These are phyloP conservation scores for Chelidonichthys spinosus DNA, from an alignment of 2,797 vertebrate genomes.

Conservation along the genomic window DNA sequence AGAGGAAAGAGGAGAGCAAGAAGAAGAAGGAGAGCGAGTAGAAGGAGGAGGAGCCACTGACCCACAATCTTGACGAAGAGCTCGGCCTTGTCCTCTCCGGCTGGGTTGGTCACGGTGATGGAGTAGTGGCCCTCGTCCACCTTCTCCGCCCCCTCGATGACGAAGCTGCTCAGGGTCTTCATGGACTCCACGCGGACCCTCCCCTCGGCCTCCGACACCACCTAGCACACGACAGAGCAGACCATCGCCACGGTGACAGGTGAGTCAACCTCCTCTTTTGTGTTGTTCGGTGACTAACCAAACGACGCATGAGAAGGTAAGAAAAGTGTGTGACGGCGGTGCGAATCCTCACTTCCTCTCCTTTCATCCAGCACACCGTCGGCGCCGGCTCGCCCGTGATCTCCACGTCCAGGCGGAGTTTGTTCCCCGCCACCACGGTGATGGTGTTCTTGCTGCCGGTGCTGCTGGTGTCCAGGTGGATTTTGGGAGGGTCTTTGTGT, in stretches of 20 bases:
- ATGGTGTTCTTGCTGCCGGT: conserved; percentile 84
- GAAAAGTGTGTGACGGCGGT: conserved; percentile 25
- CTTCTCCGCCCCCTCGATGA: conserved; percentile 90
- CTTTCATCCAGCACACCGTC: conserved; percentile 87
- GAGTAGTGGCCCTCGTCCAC: conserved; percentile 86
- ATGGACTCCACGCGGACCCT: conserved; percentile 84
- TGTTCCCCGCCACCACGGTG: conserved; percentile 93
- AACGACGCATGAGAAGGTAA: conserved; percentile 44
- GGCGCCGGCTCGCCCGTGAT: conserved; percentile 92
- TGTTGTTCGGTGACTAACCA: conserved; percentile 32
- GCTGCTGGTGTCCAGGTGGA: conserved; percentile 90
- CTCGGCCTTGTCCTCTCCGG: conserved; percentile 87
- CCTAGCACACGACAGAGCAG: conserved; percentile 68
- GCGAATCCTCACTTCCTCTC: conserved; percentile 76
- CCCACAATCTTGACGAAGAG: conserved; percentile 89
- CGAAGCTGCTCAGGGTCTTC: conserved; percentile 86
- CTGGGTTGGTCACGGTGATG: conserved; percentile 89
- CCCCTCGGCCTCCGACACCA: conserved; percentile 80
- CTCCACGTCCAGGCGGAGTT: conserved; percentile 89
- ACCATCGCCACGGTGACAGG: conserved; percentile 33
- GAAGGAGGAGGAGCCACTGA: conserved; percentile 65
- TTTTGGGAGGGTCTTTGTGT: conserved; percentile 90
- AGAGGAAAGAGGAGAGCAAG: neutral
- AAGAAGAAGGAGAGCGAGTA: neutral
- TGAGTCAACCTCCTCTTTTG: conserved; percentile 51